Conservation (phyloP, 2,888 invertebrate genomes). For the Andrena chrysosceles region DNA sequence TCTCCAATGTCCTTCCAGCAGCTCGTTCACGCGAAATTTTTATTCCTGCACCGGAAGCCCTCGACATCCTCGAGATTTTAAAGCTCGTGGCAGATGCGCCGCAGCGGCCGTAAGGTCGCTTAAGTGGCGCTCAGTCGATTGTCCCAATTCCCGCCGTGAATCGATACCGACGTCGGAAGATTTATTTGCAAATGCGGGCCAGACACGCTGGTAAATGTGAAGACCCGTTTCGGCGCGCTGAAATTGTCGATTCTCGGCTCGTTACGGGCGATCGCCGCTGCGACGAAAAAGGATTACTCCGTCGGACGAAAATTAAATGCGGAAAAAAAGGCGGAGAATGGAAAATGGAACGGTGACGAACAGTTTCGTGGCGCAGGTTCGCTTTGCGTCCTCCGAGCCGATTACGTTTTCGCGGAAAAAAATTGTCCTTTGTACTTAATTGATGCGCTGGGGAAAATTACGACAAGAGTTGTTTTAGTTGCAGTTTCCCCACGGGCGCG, state of each 20-base stretch:
- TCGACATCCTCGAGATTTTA: slow-evolving; percentile 23
- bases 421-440: neutral
- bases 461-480: neutral
- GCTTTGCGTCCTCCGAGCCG: neutral
- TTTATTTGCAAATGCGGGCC: slow-evolving; percentile 68
- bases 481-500: too few relatives aligned
- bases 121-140: slow-evolving; percentile 66
- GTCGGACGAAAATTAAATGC: neutral
- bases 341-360: neutral
- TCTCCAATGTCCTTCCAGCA: too few relatives aligned
- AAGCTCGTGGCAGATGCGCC: slow-evolving; percentile 27
- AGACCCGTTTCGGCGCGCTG: neutral
- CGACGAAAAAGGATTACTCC: neutral
- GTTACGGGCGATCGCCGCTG: slow-evolving; percentile 9
- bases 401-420: neutral
- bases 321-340: neutral
- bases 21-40: neutral
- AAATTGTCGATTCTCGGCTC: neutral
- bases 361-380: neutral
- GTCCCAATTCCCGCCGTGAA: slow-evolving; percentile 70
- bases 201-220: slow-evolving; percentile 34
- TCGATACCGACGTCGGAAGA: slow-evolving; percentile 67
- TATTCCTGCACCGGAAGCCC: neutral
- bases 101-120: slow-evolving; percentile 46
- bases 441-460: neutral